A percentile compares a stretch with the other conserved stretches of the same genome.
Conservation (phyloP, 2,113 vertebrate genomes). For the Pituophis catenifer region DNA sequence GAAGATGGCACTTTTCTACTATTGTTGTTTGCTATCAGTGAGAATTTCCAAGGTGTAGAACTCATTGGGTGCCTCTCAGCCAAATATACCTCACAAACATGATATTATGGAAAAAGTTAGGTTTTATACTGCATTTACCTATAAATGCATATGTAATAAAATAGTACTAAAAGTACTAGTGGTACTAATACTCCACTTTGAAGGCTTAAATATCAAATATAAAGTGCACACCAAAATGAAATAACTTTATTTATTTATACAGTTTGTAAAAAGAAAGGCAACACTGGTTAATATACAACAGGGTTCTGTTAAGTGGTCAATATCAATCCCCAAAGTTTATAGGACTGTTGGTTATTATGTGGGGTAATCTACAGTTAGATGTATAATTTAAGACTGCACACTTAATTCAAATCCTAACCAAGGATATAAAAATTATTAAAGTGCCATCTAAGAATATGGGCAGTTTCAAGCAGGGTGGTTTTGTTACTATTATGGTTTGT, state of each 20-base stretch:
- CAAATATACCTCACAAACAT: not conserved
- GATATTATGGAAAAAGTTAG: not conserved
- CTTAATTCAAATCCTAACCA: not conserved
- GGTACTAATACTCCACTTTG: not conserved
- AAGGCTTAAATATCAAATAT: not conserved
- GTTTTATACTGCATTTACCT: not conserved
- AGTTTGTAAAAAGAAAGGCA: not conserved
- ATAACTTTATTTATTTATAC: not conserved
- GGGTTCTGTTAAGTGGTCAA: not conserved
- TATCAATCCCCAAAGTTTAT: not conserved
- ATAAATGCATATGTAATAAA: not conserved
- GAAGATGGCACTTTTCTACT: not conserved
- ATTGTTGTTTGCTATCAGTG: not conserved
- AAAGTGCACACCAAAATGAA: not conserved
- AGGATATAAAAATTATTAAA: no score
- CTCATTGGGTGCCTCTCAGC: not conserved
- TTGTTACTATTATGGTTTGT: no score
- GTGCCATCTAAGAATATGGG: no score
- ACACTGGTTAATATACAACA: not conserved
- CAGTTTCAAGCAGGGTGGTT: no score
- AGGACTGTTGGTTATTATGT: not conserved
- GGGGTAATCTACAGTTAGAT: not conserved
- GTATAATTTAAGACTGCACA: not conserved
- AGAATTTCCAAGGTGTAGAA: not conserved
- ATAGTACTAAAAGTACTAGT: not conserved